phyloP scores from a whole-genome alignment of 2,797 vertebrate genomes.

The Danio albolineatus region DNA sequence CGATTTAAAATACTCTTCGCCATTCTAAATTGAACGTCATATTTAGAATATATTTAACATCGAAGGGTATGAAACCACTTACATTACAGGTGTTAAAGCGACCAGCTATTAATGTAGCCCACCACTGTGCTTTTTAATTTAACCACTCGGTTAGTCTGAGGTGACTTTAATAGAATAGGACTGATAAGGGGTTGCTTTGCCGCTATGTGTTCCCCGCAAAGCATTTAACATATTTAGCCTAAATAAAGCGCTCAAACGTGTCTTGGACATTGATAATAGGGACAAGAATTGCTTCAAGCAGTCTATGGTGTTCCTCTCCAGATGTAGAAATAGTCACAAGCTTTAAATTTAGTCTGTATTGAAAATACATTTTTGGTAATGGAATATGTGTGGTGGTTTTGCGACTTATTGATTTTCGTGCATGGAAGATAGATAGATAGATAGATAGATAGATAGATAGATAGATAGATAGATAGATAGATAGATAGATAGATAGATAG shows the following conservation, averaged over 20 bases:
- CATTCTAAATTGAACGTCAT: background rate
- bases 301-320: background rate
- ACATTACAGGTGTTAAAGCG: background rate
- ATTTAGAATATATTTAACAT: background rate
- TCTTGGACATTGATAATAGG: no score
- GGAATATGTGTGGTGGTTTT: background rate
- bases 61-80: background rate
- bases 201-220: background rate
- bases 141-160: background rate
- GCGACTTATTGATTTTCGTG: background rate
- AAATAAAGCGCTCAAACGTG: no score
- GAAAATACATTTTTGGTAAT: background rate
- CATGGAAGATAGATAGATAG: slow-evolving; percentile 12
- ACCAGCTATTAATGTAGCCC: background rate
- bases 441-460: slow-evolving; percentile 1
- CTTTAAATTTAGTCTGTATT: background rate
- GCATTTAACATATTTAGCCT: no score
- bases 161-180: background rate
- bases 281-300: background rate
- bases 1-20: background rate
- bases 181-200: background rate
- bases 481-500: background rate
- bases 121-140: background rate
- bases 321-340: background rate
- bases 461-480: slow-evolving; percentile 5